Conservation (phyloP, 2,113 vertebrate species). For the Mandrillus leucophaeus region DNA sequence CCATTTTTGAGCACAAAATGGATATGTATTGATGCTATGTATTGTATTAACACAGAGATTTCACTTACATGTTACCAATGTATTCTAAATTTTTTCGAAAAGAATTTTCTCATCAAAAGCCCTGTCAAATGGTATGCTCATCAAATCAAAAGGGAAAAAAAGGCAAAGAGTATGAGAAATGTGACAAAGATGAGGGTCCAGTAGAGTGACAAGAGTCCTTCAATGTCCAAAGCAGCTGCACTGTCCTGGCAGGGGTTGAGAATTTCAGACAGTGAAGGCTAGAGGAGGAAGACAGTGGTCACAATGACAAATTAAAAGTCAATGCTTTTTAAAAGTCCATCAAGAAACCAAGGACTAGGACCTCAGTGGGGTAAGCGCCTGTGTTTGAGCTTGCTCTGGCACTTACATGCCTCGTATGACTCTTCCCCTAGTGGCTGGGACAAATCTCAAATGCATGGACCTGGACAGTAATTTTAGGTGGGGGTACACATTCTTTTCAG, state of each 20-base stretch:
- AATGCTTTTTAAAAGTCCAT: not conserved
- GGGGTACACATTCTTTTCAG: not conserved
- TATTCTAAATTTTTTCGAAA: not conserved
- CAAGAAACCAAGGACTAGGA: not conserved
- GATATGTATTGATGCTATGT: not conserved
- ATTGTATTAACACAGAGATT: not conserved
- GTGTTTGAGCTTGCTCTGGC: not conserved
- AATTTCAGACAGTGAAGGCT: not conserved
- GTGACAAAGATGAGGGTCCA: not conserved
- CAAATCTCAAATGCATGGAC: not conserved
- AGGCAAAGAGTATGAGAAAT: not conserved
- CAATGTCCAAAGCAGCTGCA: not conserved
- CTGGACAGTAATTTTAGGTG: not conserved
- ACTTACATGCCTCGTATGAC: rapidly evolving
- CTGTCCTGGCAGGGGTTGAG: not conserved
- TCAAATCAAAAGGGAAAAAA: not conserved
- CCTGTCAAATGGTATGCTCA: not conserved
- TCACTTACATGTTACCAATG: not conserved
- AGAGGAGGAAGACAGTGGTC: not conserved
- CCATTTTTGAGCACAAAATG: not conserved
- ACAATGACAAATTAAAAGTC: not conserved
- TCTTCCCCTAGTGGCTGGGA: not conserved
- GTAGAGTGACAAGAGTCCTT: not conserved
- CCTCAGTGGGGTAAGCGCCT: rapidly evolving
- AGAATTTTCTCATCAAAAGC: not conserved